A percentile compares a stretch with the other conserved stretches of the same genome.
phyloP scores from a whole-genome alignment of 2,797 vertebrate species.

The Tangara arthus region DNA sequence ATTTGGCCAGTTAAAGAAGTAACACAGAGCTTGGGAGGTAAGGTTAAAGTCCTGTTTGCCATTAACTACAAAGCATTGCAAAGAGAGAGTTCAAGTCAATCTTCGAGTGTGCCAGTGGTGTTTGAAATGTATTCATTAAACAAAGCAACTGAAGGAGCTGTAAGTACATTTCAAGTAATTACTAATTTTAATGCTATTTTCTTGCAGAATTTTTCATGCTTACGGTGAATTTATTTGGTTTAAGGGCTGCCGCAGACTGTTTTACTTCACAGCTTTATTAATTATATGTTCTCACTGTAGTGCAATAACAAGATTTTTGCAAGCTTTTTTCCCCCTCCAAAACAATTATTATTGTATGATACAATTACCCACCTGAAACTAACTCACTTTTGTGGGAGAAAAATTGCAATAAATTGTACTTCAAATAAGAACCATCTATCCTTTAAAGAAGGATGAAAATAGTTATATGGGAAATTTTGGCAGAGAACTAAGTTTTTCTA shows the following conservation, averaged over 20 bases:
- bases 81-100: not conserved
- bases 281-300: not conserved
- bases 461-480: not conserved
- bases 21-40: not conserved
- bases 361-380: not conserved
- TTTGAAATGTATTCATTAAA: not conserved
- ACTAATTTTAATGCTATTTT: not conserved
- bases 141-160: not conserved
- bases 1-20: not conserved
- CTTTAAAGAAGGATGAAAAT: not conserved
- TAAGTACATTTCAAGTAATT: not conserved
- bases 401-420: not conserved
- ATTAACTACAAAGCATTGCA: not conserved
- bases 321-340: not conserved
- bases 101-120: not conserved
- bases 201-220: not conserved
- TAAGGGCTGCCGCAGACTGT: not conserved
- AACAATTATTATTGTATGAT: not conserved
- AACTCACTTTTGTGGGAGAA: not conserved
- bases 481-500: not conserved
- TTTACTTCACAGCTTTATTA: not conserved
- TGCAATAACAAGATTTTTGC: not conserved
- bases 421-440: not conserved
- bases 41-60: not conserved
- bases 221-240: not conserved